Base-by-base conservation (phyloP, 2,113 vertebrate species). In the Oryzias curvinotus region DNA sequence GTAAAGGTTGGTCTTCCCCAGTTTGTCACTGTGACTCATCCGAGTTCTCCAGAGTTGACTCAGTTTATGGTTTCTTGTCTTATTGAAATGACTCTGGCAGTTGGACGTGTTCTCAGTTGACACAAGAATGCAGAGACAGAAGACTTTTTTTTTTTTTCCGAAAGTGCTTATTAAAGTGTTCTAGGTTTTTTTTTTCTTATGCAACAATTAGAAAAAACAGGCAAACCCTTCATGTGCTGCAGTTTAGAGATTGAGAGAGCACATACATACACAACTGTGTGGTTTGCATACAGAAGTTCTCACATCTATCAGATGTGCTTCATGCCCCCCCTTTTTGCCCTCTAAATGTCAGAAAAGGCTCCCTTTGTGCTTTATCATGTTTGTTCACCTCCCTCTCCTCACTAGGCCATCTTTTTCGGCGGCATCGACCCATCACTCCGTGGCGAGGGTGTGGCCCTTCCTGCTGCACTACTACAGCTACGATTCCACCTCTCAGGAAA, bases 381-480 rank as follows among this genome's bases (percentile, higher is more conserved):
- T 64, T 60, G 12, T 56, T 62, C 70, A n/a, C 65, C 81, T 81
- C 72, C 60, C 48, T 52, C 65, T 71, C 61, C 65, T 73, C 82
- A 41, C 30, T 82, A 99, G 97, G 96, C 95, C 69, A 98, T 98
- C 92, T 99, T 98, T 91, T 99, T 99, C 14, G 97, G 96, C 5
- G 97, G 97, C 59, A 93, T 98, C 41, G 96, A 98, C 69, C 89
- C 95, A 51, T 93, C 95, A 65, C 95, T 98, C 84, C 95, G 97
- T 7, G 96, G 96, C 1, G 96, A 98, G 90, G n/a, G 97, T 98
- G 82, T 98, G 97, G 97, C 97, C 97, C 54, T 99, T 98, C 81
- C 92, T 99, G 85, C 92, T 99, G 69, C 93, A 70, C 81, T 98
- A 95, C 85, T 99, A 99, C 90, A 95, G 89, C 90, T 96, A 90